Evolutionary conservation across 2,113 vertebrate genomes (phyloP), one percentile per base, ranked within the genome.

Genomic region (Xenopus borealis): DNA sequence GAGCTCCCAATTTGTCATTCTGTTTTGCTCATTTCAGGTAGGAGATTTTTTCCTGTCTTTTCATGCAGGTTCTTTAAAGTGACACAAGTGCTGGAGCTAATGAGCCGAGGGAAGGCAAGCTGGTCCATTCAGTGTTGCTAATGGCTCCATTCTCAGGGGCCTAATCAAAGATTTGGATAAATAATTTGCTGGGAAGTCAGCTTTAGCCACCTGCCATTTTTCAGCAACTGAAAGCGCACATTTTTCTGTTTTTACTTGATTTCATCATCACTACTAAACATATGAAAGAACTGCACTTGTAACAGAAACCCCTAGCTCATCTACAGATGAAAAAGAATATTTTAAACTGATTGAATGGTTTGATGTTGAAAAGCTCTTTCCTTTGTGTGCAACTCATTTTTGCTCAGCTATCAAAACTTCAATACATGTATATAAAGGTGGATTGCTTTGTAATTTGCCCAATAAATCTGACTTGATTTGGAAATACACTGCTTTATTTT

Each of bases 161-260:
- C 92, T 94, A 93, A 95, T 96, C 93, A 93, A 92, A 93, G 92
- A 94, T 93, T 92, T 94, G 92, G 94, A 94, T 92, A 90, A 93
- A 89, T 95, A 95, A 94, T 94, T 40, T 96, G 92, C 92, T 88
- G 93, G 93, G 93, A 92, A 93, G 92, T 94, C 94, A 93, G 91
- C 84, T 88, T 84, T 86, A 90, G 85, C 93, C 95, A 96, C 93
- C 95, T 97, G 95, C 89, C 87, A 88, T 82, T 76, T 85, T 86
- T 83, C 82, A 82, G 85, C 91, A 95, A 94, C 92, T 93, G 92
- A 92, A 89, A 88, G 91, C 88, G 71, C 72, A 78, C 83, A 84
- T 89, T 78, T 0, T 62, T 81, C 44, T 23, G 53, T 80, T 88
- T 91, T 90, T 87, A 92, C 89, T 88, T 86, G 85, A 88, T 92